A percentile compares a stretch with the other conserved stretches of the same genome.
These are phyloP conservation scores for Festucalex cinctus DNA, from an alignment of 2,113 vertebrate species.

Conservation along the genomic window DNA sequence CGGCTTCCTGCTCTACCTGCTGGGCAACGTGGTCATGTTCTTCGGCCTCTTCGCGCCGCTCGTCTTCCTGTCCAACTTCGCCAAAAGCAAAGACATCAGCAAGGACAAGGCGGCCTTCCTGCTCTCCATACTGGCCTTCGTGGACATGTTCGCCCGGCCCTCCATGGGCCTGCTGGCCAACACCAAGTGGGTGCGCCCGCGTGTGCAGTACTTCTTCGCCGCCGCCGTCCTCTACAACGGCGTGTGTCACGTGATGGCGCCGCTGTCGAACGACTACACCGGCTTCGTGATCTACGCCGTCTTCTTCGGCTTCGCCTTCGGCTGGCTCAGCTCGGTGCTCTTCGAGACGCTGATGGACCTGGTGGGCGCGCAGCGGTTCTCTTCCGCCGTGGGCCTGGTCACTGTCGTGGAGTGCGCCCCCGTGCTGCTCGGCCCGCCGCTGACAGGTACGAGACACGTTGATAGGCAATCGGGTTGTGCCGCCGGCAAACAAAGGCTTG, in stretches of 20 bases:
- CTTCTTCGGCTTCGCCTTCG: constrained; percentile 94
- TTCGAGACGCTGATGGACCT: constrained; percentile 98
- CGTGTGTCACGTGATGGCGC: constrained; percentile 85
- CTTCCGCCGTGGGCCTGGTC: constrained; percentile 91
- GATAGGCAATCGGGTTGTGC: too few species aligned
- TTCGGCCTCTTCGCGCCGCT: constrained; percentile 93
- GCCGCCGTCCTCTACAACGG: constrained; percentile 85
- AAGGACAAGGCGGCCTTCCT: constrained; percentile 89
- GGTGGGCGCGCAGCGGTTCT: constrained; percentile 90
- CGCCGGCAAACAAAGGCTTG: too few species aligned
- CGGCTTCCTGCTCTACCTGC: constrained; percentile 92
- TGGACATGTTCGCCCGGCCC: constrained; percentile 97
- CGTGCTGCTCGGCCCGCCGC: constrained; percentile 89
- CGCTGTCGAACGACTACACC: constrained; percentile 74
- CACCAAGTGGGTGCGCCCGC: constrained; percentile 87
- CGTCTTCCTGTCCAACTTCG: constrained; percentile 92
- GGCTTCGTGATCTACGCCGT: constrained; percentile 88
- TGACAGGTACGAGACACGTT: constrained; percentile 77
- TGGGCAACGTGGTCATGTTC: constrained; percentile 92
- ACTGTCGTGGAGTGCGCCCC: constrained; percentile 95
- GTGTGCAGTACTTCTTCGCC: constrained; percentile 91
- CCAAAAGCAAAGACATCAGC: constrained; percentile 84
- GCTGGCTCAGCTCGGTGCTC: constrained; percentile 90
- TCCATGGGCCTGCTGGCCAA: constrained; percentile 96
- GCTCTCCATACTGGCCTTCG: constrained; percentile 89